A percentile compares a stretch with the other conserved stretches of the same genome.
These are phyloP conservation scores for Molanna angustata DNA, from an alignment of 2,888 invertebrate genomes.

Conservation along the genomic window DNA sequence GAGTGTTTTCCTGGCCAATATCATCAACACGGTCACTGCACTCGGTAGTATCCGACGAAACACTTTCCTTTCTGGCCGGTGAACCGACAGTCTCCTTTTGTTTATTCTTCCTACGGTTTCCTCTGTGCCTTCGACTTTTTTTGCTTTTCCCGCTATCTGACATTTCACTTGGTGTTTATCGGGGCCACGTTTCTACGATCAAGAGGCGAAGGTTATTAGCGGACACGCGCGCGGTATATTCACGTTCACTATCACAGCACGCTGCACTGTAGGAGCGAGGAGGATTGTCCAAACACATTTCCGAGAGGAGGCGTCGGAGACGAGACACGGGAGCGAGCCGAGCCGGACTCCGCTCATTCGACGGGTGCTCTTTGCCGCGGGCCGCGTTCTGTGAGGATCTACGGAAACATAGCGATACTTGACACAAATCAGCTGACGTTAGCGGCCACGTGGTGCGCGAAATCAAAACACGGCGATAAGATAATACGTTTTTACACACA, in stretches of 20 bases:
- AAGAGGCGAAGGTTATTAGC: not conserved
- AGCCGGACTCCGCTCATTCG: not conserved
- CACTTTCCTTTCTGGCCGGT: constrained; percentile 1
- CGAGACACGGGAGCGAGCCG: not conserved
- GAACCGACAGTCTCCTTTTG: constrained; percentile 13
- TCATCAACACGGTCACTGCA: not conserved
- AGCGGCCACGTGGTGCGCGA: constrained; percentile 15
- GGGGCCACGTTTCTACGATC: constrained; percentile 6
- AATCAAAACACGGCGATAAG: constrained; percentile 17
- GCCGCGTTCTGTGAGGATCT: not conserved
- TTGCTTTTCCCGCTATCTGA: constrained; percentile 22
- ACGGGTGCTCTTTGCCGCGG: constrained; percentile 1
- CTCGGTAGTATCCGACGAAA: not conserved
- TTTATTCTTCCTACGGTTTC: constrained; percentile 25
- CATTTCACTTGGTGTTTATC: constrained; percentile 13
- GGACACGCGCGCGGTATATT: constrained; percentile 6
- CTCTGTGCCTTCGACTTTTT: constrained; percentile 21
- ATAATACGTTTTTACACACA: not conserved
- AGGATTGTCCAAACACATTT: not conserved
- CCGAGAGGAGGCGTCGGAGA: constrained; percentile 1
- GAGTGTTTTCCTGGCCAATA: constrained; percentile 3
- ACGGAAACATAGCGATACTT: not conserved
- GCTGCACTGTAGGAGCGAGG: not conserved
- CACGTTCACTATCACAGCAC: constrained; percentile 3
- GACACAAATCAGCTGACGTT: constrained; percentile 17